Conservation (phyloP, 1,140 invertebrate species). For the Lucilia cuprina region DNA sequence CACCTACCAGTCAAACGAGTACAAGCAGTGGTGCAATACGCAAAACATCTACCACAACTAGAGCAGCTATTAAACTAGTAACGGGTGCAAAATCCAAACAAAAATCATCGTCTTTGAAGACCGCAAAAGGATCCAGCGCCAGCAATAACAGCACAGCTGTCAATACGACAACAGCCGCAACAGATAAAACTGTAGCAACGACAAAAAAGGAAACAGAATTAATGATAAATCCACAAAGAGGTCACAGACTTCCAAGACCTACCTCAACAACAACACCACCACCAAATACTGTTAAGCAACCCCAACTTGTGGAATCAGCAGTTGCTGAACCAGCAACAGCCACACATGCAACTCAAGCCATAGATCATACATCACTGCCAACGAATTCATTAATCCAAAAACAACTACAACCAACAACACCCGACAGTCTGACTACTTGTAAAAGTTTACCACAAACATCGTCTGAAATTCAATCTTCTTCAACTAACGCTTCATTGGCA, state of each 20-base stretch:
- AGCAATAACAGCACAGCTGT: background rate
- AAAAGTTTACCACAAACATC: slow-evolving; percentile 1
- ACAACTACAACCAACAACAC: slow-evolving; percentile 27
- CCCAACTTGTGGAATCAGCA: background rate
- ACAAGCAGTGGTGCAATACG: slow-evolving; percentile 33
- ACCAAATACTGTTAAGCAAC: background rate
- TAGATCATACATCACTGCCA: background rate
- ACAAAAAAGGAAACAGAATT: slow-evolving; percentile 34
- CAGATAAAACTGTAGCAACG: no score
- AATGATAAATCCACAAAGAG: slow-evolving; percentile 38
- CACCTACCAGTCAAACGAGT: background rate
- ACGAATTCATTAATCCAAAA: background rate
- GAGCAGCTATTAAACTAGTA: slow-evolving; percentile 30
- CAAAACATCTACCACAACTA: slow-evolving; percentile 31
- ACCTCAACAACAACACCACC: slow-evolving; percentile 34
- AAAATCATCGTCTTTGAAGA: background rate
- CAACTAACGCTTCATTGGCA: slow-evolving; percentile 39
- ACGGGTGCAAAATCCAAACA: background rate
- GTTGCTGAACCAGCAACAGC: slow-evolving; percentile 9
- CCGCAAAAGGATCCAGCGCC: background rate
- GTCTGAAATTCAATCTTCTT: background rate
- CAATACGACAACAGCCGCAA: slow-evolving; percentile 8
- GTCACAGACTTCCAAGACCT: slow-evolving; percentile 42
- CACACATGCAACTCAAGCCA: background rate
- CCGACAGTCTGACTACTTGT: slow-evolving; percentile 11